Evolutionary conservation across 2,888 invertebrate species (phyloP).

Genomic region (Caenorhabditis doughertyi): DNA sequence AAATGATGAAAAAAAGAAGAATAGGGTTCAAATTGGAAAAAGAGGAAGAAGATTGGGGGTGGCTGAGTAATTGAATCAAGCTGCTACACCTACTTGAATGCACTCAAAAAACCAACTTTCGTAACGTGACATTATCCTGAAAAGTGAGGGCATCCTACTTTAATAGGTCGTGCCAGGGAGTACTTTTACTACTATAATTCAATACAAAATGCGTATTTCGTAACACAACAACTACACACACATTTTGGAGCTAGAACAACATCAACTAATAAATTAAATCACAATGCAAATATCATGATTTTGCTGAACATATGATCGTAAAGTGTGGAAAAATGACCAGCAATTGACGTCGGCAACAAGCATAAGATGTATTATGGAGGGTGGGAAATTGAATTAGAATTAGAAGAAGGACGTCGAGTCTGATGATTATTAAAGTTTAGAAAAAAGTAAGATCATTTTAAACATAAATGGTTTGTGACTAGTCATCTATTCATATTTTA

Average conservation of each 20-base stretch:
- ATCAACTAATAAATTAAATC: background rate
- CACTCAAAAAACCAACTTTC: slow-evolving; percentile 14
- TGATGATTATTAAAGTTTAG: background rate
- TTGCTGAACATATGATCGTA: slow-evolving; percentile 10
- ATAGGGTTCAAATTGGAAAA: slow-evolving; percentile 45
- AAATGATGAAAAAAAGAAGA: slow-evolving; percentile 23
- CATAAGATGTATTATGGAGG: background rate
- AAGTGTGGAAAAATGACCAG: slow-evolving; percentile 9
- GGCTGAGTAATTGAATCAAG: slow-evolving; percentile 37
- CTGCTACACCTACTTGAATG: slow-evolving; percentile 10
- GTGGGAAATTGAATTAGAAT: slow-evolving; percentile 20
- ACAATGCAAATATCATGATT: slow-evolving; percentile 23
- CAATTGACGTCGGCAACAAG: slow-evolving; percentile 16
- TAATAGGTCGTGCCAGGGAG: slow-evolving; percentile 1
- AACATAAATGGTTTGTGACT: background rate
- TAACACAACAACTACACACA: slow-evolving; percentile 5
- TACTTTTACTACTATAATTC: slow-evolving; percentile 15
- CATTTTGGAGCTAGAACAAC: background rate
- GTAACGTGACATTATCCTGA: slow-evolving; percentile 34
- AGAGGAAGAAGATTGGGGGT: slow-evolving; percentile 11
- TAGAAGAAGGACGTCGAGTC: background rate
- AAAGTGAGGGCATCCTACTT: background rate
- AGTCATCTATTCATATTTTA: background rate
- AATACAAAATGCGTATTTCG: slow-evolving; percentile 11
- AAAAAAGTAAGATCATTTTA: background rate